Evolutionary conservation across 2,888 invertebrate genomes (phyloP).

Genomic region (Eremobia ochroleuca): DNA sequence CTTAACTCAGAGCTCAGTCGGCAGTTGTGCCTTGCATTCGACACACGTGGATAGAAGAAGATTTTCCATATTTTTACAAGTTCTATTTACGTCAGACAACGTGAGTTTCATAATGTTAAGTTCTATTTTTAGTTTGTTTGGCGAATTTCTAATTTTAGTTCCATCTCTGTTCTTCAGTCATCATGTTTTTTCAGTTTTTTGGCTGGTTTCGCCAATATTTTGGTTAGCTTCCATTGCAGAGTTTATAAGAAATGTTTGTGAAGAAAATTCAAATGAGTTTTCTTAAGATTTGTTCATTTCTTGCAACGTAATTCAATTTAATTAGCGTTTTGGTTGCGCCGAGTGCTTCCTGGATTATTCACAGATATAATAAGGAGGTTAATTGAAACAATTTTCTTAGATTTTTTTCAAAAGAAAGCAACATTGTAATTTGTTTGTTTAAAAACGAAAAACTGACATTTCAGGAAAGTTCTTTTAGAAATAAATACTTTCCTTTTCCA

Average conservation of each 20-base stretch:
- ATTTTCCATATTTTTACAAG: slow-evolving; percentile 18
- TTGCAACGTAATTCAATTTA: background rate
- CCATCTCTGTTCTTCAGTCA: background rate
- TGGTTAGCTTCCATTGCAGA: background rate
- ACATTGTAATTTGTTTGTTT: background rate
- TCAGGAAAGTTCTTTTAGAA: no score
- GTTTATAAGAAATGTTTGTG: background rate
- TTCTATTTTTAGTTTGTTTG: slow-evolving; percentile 40
- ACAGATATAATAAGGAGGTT: no score
- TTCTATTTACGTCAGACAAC: slow-evolving; percentile 45
- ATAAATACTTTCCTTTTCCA: background rate
- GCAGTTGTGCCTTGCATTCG: slow-evolving; percentile 24
- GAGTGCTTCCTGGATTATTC: background rate
- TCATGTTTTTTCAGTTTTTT: no score
- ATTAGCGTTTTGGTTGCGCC: background rate
- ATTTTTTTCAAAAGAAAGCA: background rate
- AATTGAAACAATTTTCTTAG: background rate
- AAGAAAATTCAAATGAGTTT: background rate
- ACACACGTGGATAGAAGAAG: slow-evolving; percentile 40
- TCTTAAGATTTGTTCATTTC: background rate
- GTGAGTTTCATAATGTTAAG: slow-evolving; percentile 58
- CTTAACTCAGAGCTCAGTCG: slow-evolving; percentile 45
- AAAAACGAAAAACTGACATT: background rate
- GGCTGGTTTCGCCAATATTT: background rate
- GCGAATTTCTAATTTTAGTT: slow-evolving; percentile 42